Conservation (phyloP, 2,797 vertebrate genomes). For the Sebastes minor region DNA sequence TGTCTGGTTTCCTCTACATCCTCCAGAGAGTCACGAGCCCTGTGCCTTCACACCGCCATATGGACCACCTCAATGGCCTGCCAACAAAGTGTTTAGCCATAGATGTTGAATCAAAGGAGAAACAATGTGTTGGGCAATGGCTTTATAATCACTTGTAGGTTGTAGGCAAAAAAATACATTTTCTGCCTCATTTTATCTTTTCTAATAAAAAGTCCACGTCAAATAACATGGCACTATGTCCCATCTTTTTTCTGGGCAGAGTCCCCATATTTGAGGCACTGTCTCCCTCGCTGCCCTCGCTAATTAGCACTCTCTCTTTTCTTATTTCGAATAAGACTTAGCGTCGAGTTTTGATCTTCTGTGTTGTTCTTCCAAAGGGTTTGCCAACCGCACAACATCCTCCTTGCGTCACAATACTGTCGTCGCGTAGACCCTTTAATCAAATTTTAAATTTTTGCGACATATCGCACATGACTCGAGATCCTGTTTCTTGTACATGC, state of each 20-base stretch:
- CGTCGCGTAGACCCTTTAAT: not conserved
- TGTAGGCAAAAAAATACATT: not conserved
- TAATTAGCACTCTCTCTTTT: conserved; percentile 8
- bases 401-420: not conserved
- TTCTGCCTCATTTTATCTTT: conserved; percentile 3
- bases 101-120: conserved; percentile 56
- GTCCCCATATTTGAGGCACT: not conserved
- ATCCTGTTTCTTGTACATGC: not conserved
- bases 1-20: conserved; percentile 77
- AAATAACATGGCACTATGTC: not conserved
- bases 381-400: conserved; percentile 6
- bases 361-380: not conserved
- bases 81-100: conserved; percentile 72
- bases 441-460: not conserved
- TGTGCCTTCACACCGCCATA: conserved; percentile 68
- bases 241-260: not conserved
- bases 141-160: conserved; percentile 41
- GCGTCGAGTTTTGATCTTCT: conserved; percentile 1
- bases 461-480: not conserved
- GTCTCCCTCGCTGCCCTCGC: not conserved
- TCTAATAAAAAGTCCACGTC: not conserved
- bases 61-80: conserved; percentile 77
- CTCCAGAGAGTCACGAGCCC: conserved; percentile 74
- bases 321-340: not conserved
- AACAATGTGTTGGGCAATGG: conserved; percentile 48